Percentiles rank a stretch among this genome's conserved stretches.
Evolutionary conservation across 2,888 invertebrate genomes (phyloP).

Genomic region (Trilocha varians): DNA sequence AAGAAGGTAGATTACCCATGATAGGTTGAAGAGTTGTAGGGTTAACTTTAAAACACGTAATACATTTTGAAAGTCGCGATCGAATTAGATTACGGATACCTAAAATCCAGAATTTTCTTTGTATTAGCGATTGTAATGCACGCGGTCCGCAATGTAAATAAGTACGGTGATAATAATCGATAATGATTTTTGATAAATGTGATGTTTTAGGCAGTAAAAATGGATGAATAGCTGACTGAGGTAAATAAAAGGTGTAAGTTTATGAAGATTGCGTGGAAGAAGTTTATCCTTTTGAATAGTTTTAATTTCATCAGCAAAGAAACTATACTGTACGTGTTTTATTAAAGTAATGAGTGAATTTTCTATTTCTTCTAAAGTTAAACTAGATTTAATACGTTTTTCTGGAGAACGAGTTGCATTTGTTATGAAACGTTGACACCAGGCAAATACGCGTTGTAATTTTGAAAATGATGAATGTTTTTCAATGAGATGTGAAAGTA

Average conservation of each 20-base stretch:
- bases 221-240: too few relatives aligned
- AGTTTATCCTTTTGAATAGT: neutral
- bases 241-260: neutral
- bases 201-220: neutral
- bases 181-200: too few relatives aligned
- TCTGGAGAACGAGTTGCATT: neutral
- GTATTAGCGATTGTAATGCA: constrained; percentile 3
- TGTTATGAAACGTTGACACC: neutral
- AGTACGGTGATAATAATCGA: too few relatives aligned
- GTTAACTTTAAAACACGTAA: constrained; percentile 4
- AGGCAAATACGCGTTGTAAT: neutral
- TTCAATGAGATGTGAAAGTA: neutral
- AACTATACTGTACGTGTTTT: neutral
- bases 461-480: neutral
- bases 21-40: neutral
- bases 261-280: neutral
- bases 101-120: constrained; percentile 6
- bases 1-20: too few relatives aligned
- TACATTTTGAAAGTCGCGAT: constrained; percentile 5
- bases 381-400: neutral
- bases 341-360: neutral
- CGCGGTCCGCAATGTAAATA: neutral
- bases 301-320: neutral
- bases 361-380: neutral
- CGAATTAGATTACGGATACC: constrained; percentile 2